phyloP scores from a whole-genome alignment of 2,888 invertebrate species.

The Melanophora roralis region DNA sequence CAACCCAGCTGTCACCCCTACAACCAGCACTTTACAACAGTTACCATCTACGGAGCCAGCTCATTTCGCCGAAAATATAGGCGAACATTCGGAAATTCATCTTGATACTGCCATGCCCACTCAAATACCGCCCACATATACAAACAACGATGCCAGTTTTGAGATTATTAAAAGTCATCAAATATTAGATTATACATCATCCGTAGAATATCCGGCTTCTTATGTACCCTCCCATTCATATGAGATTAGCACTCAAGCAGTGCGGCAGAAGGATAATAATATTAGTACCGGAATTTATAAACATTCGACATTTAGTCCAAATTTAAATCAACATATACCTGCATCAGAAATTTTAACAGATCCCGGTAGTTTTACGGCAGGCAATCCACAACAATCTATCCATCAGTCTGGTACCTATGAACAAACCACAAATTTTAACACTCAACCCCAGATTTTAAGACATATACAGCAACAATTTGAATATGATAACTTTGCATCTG shows the following conservation, averaged over 20 bases:
- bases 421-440: conserved; percentile 63
- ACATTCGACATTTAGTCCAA: conserved; percentile 67
- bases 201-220: conserved; percentile 85
- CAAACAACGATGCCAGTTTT: conserved; percentile 66
- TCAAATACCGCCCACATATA: conserved; percentile 47
- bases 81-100: conserved; percentile 71
- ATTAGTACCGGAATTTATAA: conserved; percentile 69
- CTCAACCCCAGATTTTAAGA: conserved; percentile 45
- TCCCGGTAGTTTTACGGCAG: conserved; percentile 64
- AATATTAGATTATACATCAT: conserved; percentile 83
- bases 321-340: conserved; percentile 69
- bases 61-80: conserved; percentile 68
- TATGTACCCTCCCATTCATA: conserved; percentile 79
- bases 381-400: conserved; percentile 32
- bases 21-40: conserved; percentile 71
- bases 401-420: conserved; percentile 37
- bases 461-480: conserved; percentile 37
- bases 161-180: conserved; percentile 81
- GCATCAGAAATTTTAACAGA: conserved; percentile 72
- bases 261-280: conserved; percentile 56
- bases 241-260: conserved; percentile 75
- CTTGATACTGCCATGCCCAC: conserved; percentile 64
- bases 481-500: conserved; percentile 43
- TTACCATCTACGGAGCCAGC: conserved; percentile 66
- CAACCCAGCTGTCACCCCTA: conserved; percentile 53